These are phyloP conservation scores for Myxocyprinus asiaticus DNA, from an alignment of 2,113 vertebrate species.

Conservation along the genomic window DNA sequence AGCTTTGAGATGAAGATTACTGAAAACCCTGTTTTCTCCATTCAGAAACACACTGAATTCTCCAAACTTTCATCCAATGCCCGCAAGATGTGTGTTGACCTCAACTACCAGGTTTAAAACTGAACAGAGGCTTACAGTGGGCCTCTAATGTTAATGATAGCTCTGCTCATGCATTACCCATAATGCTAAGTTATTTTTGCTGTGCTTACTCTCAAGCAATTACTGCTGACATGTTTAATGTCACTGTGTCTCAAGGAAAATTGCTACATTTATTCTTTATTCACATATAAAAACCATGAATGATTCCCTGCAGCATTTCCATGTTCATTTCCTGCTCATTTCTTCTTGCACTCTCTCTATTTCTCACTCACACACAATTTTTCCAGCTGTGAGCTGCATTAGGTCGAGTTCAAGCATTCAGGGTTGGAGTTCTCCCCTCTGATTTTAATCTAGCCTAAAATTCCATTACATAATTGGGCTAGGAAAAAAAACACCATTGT, in stretches of 20 bases:
- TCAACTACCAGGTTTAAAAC: neutral
- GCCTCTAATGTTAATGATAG: constrained; percentile 30
- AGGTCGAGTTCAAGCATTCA: constrained; percentile 9
- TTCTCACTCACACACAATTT: constrained; percentile 12
- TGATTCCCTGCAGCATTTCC: constrained; percentile 33
- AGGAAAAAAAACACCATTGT: constrained; percentile 9
- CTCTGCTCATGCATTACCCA: neutral
- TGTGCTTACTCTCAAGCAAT: constrained; percentile 44
- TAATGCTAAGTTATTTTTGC: constrained; percentile 37
- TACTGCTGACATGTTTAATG: constrained; percentile 58
- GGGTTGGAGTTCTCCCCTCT: constrained; percentile 18
- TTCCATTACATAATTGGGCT: constrained; percentile 7
- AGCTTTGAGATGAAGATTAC: constrained; percentile 56
- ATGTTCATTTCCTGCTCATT: constrained; percentile 37
- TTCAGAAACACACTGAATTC: neutral
- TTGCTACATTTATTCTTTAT: constrained; percentile 48
- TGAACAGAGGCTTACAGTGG: neutral
- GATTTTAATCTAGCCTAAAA: constrained; percentile 32
- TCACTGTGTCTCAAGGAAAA: constrained; percentile 45
- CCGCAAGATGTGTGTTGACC: constrained; percentile 25
- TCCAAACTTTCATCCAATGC: neutral
- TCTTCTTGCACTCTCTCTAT: neutral
- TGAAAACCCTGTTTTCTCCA: constrained; percentile 38
- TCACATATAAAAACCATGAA: constrained; percentile 45
- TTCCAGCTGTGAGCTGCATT: constrained; percentile 22